Percentiles rank a stretch among this genome's conserved stretches.
Evolutionary conservation across 1,140 invertebrate genomes (phyloP).

Genomic region (Drosophila navojoa): DNA sequence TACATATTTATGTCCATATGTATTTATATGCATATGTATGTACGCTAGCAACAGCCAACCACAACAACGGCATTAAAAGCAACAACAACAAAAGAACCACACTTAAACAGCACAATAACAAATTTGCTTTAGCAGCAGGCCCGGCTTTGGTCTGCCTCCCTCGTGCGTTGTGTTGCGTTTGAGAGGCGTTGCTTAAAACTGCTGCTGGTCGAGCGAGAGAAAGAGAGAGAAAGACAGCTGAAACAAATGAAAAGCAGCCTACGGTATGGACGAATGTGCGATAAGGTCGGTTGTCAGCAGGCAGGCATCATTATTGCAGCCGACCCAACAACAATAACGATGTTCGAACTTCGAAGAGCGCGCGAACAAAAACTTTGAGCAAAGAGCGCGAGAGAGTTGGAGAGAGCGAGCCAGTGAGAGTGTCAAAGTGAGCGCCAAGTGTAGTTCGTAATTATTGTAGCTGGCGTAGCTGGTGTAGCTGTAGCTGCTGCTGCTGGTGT

Average conservation of each 20-base stretch:
- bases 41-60: constrained; percentile 56
- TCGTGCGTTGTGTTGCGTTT: constrained; percentile 42
- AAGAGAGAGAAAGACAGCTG: constrained; percentile 21
- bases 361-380: not conserved
- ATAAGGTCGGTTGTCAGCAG: constrained; percentile 56
- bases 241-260: constrained; percentile 31
- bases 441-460: constrained; percentile 32
- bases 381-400: constrained; percentile 16
- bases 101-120: constrained; percentile 50
- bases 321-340: constrained; percentile 14
- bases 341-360: constrained; percentile 32
- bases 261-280: constrained; percentile 49
- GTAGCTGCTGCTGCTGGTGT: too few species aligned
- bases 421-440: constrained; percentile 29
- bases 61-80: constrained; percentile 54
- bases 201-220: constrained; percentile 27
- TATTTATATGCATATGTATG: not conserved
- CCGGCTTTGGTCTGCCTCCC: constrained; percentile 49
- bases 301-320: constrained; percentile 27
- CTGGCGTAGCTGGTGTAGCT: too few species aligned
- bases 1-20: constrained; percentile 3
- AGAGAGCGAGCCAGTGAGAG: not conserved
- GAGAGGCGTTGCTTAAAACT: constrained; percentile 77
- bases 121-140: constrained; percentile 37
- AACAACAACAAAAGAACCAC: constrained; percentile 51